Conservation (phyloP, 1,140 invertebrate genomes). For the Drosophila elegans region DNA sequence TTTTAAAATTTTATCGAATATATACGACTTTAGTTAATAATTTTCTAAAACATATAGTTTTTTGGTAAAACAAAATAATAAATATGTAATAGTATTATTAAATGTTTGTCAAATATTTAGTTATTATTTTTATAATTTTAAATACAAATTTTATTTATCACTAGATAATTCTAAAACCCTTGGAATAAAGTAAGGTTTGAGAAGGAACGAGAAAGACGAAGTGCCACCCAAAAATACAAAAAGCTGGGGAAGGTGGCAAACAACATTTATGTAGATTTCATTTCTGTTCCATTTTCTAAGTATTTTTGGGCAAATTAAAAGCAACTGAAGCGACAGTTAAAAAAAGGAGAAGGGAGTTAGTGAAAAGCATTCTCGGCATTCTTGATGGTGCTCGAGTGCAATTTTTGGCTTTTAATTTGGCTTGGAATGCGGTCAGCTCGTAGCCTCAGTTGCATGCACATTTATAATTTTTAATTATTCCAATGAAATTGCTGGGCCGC, state of each 20-base stretch:
- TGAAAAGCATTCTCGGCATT: conserved; percentile 12
- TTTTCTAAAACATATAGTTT: too few species aligned
- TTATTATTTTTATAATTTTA: too few species aligned
- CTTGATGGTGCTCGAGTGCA: conserved; percentile 32
- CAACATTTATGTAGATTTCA: conserved; percentile 56
- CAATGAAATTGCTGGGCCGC: conserved; percentile 38
- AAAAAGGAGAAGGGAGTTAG: not conserved
- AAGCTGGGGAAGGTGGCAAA: not conserved
- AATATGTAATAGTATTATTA: too few species aligned
- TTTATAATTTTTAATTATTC: conserved; percentile 73
- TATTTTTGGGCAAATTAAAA: conserved; percentile 61
- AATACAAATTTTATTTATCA: too few species aligned
- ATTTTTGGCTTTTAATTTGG: conserved; percentile 65
- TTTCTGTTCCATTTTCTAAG: conserved; percentile 51
- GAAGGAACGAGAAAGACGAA: too few species aligned
- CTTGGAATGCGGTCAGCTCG: conserved; percentile 62
- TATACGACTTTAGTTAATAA: too few species aligned
- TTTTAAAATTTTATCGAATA: too few species aligned
- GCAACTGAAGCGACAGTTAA: conserved; percentile 18
- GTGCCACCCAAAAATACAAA: not conserved
- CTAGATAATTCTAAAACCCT: too few species aligned
- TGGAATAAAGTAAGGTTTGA: too few species aligned
- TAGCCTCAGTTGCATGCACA: conserved; percentile 40
- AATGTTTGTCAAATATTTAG: too few species aligned
- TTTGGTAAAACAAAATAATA: too few species aligned